Evolutionary conservation across 2,888 invertebrate species (phyloP), one percentile per base, ranked within the genome.

Genomic region (Drosophila fungiperda): DNA sequence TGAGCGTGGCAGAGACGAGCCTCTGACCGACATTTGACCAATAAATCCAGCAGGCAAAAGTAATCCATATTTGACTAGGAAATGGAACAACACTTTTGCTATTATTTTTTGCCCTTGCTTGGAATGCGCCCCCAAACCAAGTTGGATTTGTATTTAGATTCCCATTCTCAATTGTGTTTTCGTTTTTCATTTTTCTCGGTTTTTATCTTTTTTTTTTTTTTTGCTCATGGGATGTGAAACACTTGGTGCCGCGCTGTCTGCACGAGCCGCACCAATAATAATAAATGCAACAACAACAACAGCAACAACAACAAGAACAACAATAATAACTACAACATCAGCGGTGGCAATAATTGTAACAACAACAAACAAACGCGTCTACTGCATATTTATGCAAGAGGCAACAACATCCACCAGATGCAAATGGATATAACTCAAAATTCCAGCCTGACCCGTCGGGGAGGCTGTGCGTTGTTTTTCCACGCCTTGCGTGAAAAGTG

Each of bases 211-310:
- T 29, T 20, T 29, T 42, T 55, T 62, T 66, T 80, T 78, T 83
- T 65, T 50, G 73, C 76, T 64, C 45, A 69, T 81, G 80, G 80
- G 86, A 88, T 88, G 82, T 77, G 74, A 88, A 86, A 84, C 87
- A 87, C 87, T 87, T 88, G 87, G 87, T 88, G 87, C 87, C 87
- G 80, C 83, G 82, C 78, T 82, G 87, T 87, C 87, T 87, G 87
- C 87, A 83, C 85, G 68, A 76, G 67, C 76, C 60, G 53, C 76
- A 83, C 67, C 83, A 77, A 70, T 68, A 84, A 70, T 68, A 77
- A 74, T 60, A 76, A 67, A 68, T 79, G 72, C 68, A 71, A 69
- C 58, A 71, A 54, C 48, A 66, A 32, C 33, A 64, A 64, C 53
- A 73, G 66, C 36, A 68, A 53, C 68, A 71, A 69, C 58, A 71